Base-by-base conservation (phyloP, 2,113 vertebrate genomes). In the Crotalus viridis region DNA sequence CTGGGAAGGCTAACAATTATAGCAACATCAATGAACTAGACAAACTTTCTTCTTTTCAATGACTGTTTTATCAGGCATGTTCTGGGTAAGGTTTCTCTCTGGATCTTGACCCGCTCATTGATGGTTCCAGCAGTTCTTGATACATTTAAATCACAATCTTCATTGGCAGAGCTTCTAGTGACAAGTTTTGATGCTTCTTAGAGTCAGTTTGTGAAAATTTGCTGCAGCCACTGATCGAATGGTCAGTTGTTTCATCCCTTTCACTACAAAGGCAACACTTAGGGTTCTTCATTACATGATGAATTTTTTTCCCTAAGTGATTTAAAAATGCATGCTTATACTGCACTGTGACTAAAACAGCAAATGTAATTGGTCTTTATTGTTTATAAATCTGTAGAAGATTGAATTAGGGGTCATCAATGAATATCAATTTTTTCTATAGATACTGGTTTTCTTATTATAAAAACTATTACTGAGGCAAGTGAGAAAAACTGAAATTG, bases 391-490 rank as follows among this genome's bases (percentile, higher is more conserved):
- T 28, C 8, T 86, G 39, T 22, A 85, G 43, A 91, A 55, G 12
- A n/a, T 57, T 85, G 81, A 85, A 10, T 24, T 57, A 10, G 17
- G 48, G 6, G 8, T 51, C 26, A 33, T 15, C 28, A 56, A 9
- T 22, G 54, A 22, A 54, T 46, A 8, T 5, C 93, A 91, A 24
- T 54, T 0, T 81, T 93, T 64, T 8, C 33, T 94, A 91, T 94
- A 74, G 0, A 59, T 85, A 89, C 86, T 91, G n/a, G 0, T n/a
- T 87, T 54, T 90, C n/a, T 92, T 48, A 61, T 86, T 91, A 3
- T 33, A 61, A 46, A 96, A 95, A 92, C 33, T 92, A 39, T 2
- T 93, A 9, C 39, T 2, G 28, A 5, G 90, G 55, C 51, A 92
- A 91, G 95, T 88, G 10, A 8, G n/a, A 92, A 4, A 2, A 94